These are phyloP conservation scores for Ectropis crepuscularia DNA, from an alignment of 2,888 invertebrate species.

Conservation along the genomic window DNA sequence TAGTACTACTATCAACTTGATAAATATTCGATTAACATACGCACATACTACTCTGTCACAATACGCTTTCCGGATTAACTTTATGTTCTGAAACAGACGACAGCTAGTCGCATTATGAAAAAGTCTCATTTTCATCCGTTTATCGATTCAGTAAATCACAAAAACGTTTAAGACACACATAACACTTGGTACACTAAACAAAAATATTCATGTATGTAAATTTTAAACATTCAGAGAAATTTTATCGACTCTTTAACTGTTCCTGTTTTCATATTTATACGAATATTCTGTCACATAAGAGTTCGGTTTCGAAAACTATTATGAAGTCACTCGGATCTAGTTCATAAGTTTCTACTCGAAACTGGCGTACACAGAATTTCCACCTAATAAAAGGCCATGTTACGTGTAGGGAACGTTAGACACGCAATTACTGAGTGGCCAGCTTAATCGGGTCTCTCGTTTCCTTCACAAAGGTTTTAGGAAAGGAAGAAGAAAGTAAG, in stretches of 20 bases:
- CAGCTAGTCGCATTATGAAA: constrained; percentile 52
- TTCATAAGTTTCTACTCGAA: constrained; percentile 70
- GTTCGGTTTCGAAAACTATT: constrained; percentile 47
- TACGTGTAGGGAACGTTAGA: constrained; percentile 81
- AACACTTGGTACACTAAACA: constrained; percentile 48
- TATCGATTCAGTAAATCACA: constrained; percentile 45
- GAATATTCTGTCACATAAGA: constrained; percentile 30
- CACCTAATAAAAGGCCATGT: constrained; percentile 83
- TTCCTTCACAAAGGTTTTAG: constrained; percentile 55
- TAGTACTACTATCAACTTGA: constrained; percentile 40
- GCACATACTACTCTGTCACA: constrained; percentile 24
- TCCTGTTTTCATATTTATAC: constrained; percentile 41
- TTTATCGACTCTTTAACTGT: constrained; percentile 48
- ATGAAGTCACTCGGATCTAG: constrained; percentile 48
- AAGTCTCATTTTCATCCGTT: constrained; percentile 31
- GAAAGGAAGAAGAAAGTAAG: constrained; percentile 57
- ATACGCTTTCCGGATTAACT: constrained; percentile 17
- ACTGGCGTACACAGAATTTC: constrained; percentile 80
- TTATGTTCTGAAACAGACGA: constrained; percentile 6
- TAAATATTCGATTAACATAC: constrained; percentile 31
- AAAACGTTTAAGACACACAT: constrained; percentile 46
- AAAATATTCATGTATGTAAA: constrained; percentile 62
- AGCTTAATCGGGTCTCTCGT: constrained; percentile 64
- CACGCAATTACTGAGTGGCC: constrained; percentile 78
- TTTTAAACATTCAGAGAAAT: constrained; percentile 50